Evolutionary conservation across 2,797 vertebrate genomes (phyloP), one percentile per base, ranked within the genome.

Genomic region (Tinamus major): DNA sequence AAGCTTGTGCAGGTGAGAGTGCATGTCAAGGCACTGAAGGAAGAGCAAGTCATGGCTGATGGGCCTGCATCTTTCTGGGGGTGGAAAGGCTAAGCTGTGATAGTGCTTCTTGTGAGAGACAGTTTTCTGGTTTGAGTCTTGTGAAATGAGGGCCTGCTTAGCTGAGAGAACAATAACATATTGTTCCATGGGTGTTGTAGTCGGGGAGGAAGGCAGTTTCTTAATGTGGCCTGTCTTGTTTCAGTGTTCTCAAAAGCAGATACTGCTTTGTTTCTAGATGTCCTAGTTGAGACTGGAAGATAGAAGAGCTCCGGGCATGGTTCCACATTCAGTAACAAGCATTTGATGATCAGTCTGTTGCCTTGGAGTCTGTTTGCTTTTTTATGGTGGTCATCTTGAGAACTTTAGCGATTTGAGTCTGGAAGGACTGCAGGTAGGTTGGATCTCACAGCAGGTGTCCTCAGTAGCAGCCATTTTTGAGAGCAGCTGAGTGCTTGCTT

Each of bases 71-170:
- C 87, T 13, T 42, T 44, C 1, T 1, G n/a, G 29, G 21, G 41
- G 18, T 59, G 19, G 4, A 23, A 33, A 31, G 13, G 20, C 35
- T 62, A 4, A 8, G 5, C 10, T 3, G 24, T 21, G 13, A 10
- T 6, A 8, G 39, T 26, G 5, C 19, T 77, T 61, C 70, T 35
- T 20, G 20, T 1, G 1, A 5, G 61, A 27, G 33, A 27, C 9
- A 6, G 18, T 41, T 37, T 9, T 4, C 1, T 19, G 0, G 27
- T 20, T 11, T 3, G 0, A 17, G 6, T 24, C 44, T 26, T 48
- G 10, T 29, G 42, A 24, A 56, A 55, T 79, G 16, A 49, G 41
- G 49, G 62, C 39, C 51, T 51, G 55, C 76, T 72, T 4, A 2
- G 51, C 4, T 0, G 1, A 44, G 85, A 58, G 29, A 49, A 49